Percentiles rank a stretch among this genome's conserved stretches.
Conservation (phyloP, 2,113 vertebrate genomes). For the Piprites chloris region DNA sequence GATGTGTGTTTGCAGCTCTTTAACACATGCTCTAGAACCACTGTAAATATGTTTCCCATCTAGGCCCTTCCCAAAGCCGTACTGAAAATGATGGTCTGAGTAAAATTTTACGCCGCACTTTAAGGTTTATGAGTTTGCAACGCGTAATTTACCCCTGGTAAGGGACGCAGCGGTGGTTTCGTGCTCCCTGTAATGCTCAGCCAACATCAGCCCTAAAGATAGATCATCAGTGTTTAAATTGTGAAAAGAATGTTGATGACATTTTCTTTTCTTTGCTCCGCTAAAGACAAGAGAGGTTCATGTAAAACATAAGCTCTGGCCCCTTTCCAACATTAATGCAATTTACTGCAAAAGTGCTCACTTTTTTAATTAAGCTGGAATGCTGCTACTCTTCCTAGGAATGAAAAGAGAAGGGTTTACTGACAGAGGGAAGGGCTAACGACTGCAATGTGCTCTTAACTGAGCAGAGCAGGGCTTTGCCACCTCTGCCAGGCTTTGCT, state of each 20-base stretch:
- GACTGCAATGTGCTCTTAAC: not conserved
- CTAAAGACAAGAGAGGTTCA: slow-evolving; percentile 47
- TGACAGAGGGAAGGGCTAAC: slow-evolving; percentile 38
- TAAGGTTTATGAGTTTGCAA: not conserved
- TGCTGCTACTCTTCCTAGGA: slow-evolving; percentile 37
- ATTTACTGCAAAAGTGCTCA: slow-evolving; percentile 50
- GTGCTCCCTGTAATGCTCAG: not conserved
- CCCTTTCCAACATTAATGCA: slow-evolving; percentile 30
- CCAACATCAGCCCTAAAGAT: slow-evolving; percentile 13
- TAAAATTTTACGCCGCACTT: not conserved
- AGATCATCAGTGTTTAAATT: slow-evolving; percentile 43
- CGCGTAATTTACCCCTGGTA: not conserved
- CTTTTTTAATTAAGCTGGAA: slow-evolving; percentile 58
- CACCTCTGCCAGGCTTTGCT: not conserved
- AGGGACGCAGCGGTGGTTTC: not conserved
- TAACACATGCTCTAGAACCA: not conserved
- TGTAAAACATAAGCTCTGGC: slow-evolving; percentile 56
- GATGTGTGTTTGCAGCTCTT: not conserved
- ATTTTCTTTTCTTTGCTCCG: slow-evolving; percentile 36
- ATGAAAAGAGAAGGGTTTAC: not conserved
- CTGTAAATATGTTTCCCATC: not conserved
- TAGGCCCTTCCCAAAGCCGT: not conserved
- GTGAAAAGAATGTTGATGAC: slow-evolving; percentile 55
- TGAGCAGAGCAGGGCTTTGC: not conserved
- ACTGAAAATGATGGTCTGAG: not conserved